Conservation (phyloP, 2,113 vertebrate genomes). For the Zosterops pallidus region DNA sequence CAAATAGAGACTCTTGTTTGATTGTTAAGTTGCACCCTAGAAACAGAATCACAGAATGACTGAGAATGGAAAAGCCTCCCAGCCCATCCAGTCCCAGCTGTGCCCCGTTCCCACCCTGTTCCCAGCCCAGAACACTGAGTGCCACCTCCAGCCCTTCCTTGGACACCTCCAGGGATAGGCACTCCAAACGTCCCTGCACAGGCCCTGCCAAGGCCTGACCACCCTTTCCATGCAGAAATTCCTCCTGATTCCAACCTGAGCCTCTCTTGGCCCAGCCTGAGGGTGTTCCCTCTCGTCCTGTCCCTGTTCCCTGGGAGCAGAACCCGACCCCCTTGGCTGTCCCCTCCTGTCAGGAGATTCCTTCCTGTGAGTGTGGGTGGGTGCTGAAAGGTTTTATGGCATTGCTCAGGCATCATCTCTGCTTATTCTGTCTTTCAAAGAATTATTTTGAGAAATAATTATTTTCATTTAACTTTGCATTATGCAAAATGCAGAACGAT, state of each 20-base stretch:
- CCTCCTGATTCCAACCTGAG: neutral
- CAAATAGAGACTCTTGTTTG: neutral
- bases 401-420: neutral
- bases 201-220: neutral
- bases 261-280: neutral
- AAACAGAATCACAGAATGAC: rapidly evolving
- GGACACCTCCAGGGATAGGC: neutral
- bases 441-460: neutral
- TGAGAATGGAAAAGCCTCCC: neutral
- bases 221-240: neutral
- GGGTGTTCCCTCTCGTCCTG: neutral
- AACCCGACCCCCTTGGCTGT: neutral
- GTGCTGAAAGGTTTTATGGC: neutral
- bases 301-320: neutral
- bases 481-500: neutral
- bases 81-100: neutral
- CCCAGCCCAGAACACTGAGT: neutral
- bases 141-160: neutral
- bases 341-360: neutral
- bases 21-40: neutral
- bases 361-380: neutral
- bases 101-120: neutral
- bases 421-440: neutral
- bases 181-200: neutral
- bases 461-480: neutral